These are phyloP conservation scores for Melanostoma scalare DNA, from an alignment of 2,888 invertebrate species.

Conservation along the genomic window DNA sequence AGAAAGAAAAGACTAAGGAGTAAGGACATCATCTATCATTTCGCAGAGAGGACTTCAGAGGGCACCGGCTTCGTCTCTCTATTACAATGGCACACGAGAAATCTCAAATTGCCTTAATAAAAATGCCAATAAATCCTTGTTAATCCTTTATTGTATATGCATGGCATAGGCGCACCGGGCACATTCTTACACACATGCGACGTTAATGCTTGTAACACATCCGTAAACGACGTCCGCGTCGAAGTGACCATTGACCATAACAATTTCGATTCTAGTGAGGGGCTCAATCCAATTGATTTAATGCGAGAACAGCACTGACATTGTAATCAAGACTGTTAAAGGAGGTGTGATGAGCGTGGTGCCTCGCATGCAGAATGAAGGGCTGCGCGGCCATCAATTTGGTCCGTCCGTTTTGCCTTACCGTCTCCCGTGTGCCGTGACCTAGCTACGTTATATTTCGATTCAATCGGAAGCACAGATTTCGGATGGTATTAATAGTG, in stretches of 20 bases:
- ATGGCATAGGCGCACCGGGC: constrained; percentile 16
- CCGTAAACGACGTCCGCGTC: constrained; percentile 29
- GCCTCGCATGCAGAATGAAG: constrained; percentile 55
- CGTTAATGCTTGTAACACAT: constrained; percentile 38
- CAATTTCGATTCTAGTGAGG: constrained; percentile 39
- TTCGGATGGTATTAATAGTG: not conserved
- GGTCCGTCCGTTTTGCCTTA: not conserved
- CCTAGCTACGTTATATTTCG: constrained; percentile 38
- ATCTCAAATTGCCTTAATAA: constrained; percentile 67
- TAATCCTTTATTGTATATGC: constrained; percentile 69
- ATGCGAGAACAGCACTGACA: constrained; percentile 60
- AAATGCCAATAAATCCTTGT: constrained; percentile 69
- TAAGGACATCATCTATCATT: constrained; percentile 48
- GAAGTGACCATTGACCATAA: constrained; percentile 65
- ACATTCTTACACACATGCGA: not conserved
- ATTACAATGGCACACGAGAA: constrained; percentile 54
- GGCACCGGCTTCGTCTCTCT: not conserved
- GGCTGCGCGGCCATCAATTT: constrained; percentile 11
- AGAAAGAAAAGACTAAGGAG: not conserved
- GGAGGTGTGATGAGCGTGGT: constrained; percentile 62
- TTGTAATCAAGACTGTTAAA: constrained; percentile 63
- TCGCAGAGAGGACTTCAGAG: not conserved
- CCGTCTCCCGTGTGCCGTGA: constrained; percentile 2
- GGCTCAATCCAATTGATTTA: constrained; percentile 60
- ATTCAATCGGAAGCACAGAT: constrained; percentile 45